A percentile compares a stretch with the other conserved stretches of the same genome.
Evolutionary conservation across 2,888 invertebrate genomes (phyloP).

Genomic region (Endotricha flammealis): DNA sequence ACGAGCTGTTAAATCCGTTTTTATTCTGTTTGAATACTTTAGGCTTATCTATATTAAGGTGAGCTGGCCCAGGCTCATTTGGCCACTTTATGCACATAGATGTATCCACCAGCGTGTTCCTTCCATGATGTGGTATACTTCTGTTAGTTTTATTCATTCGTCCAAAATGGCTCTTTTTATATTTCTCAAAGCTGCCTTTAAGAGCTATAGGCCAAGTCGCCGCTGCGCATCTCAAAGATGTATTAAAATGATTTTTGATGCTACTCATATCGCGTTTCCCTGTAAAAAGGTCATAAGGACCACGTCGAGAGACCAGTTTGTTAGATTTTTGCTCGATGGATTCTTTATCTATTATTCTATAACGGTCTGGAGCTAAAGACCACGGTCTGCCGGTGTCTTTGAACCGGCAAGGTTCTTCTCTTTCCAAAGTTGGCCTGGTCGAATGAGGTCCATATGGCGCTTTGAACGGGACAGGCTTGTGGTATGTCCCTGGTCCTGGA

Average conservation of each 20-base stretch:
- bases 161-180: slow-evolving; percentile 49
- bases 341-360: slow-evolving; percentile 51
- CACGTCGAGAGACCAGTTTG: slow-evolving; percentile 52
- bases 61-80: slow-evolving; percentile 72
- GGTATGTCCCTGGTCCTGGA: slow-evolving; percentile 62
- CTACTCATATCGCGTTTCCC: slow-evolving; percentile 68
- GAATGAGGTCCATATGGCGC: slow-evolving; percentile 55
- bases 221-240: slow-evolving; percentile 35
- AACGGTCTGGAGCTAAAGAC: slow-evolving; percentile 61
- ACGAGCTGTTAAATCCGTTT: slow-evolving; percentile 55
- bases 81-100: slow-evolving; percentile 66
- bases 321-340: slow-evolving; percentile 52
- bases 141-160: slow-evolving; percentile 59
- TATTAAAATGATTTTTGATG: slow-evolving; percentile 74
- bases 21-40: slow-evolving; percentile 39
- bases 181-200: slow-evolving; percentile 47
- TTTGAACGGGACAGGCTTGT: slow-evolving; percentile 43
- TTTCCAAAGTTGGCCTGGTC: slow-evolving; percentile 44
- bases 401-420: slow-evolving; percentile 58
- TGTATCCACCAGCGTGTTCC: slow-evolving; percentile 67
- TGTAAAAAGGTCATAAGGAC: slow-evolving; percentile 68
- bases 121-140: slow-evolving; percentile 49
- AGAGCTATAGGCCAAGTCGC: slow-evolving; percentile 58
- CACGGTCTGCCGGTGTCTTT: slow-evolving; percentile 42
- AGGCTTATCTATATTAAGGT: slow-evolving; percentile 44